These are phyloP conservation scores for Strix uralensis DNA, from an alignment of 2,113 vertebrate species.

Conservation along the genomic window DNA sequence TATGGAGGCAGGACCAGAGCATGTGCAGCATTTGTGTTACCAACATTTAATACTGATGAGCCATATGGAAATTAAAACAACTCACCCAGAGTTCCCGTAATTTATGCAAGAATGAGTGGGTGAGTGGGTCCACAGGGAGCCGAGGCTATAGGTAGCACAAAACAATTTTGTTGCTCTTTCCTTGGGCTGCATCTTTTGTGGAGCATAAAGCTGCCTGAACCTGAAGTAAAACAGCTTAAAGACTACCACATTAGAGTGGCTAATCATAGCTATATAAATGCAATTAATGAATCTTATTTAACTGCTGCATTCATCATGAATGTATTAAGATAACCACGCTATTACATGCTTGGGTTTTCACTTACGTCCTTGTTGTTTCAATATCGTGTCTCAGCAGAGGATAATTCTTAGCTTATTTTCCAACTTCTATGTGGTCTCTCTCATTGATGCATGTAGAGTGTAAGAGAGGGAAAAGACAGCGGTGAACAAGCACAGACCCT, in stretches of 20 bases:
- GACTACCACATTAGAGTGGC: not conserved
- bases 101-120: not conserved
- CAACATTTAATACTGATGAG: not conserved
- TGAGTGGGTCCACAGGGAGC: not conserved
- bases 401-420: not conserved
- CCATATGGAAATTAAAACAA: not conserved
- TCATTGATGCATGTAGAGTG: not conserved
- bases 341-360: not conserved
- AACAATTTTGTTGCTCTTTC: not conserved
- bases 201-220: not conserved
- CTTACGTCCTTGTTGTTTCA: not conserved
- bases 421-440: not conserved
- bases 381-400: not conserved
- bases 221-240: not conserved
- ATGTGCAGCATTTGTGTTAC: not conserved
- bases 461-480: not conserved
- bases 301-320: not conserved
- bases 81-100: rapidly evolving
- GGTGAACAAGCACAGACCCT: not conserved
- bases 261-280: not conserved
- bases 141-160: not conserved
- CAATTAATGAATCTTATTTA: not conserved
- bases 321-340: not conserved
- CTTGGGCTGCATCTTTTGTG: not conserved
- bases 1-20: not conserved